phyloP scores from a whole-genome alignment of 2,113 vertebrate genomes.

The Erinaceus europaeus region DNA sequence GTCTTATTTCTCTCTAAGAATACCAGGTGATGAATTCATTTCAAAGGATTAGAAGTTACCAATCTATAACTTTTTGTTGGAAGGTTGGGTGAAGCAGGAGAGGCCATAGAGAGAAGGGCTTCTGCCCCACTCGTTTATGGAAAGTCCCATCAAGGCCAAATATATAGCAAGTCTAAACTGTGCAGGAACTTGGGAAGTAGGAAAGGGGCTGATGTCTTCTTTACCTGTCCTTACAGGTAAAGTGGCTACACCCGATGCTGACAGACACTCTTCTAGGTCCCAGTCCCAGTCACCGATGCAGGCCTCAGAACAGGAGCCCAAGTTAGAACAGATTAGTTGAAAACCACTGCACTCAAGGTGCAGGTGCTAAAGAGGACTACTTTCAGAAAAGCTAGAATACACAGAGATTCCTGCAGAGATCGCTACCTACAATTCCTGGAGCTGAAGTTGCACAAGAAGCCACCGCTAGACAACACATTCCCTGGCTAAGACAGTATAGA shows the following conservation, averaged over 20 bases:
- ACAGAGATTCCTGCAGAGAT: too few species aligned
- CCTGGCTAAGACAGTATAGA: too few species aligned
- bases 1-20: neutral
- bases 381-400: too few species aligned
- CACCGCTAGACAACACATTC: too few species aligned
- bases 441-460: too few species aligned
- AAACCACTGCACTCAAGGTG: neutral
- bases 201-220: neutral
- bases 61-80: neutral
- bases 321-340: neutral
- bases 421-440: too few species aligned
- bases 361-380: neutral
- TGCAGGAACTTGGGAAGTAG: neutral
- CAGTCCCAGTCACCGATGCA: constrained; percentile 52
- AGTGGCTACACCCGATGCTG: neutral
- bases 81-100: neutral
- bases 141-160: neutral
- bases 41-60: constrained; percentile 38
- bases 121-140: neutral
- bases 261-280: rapidly evolving
- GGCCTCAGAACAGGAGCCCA: neutral
- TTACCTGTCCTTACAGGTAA: constrained; percentile 34
- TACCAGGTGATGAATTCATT: constrained; percentile 3
- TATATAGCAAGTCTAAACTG: neutral
- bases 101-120: neutral